These are phyloP conservation scores for Microcebus ravelobensis DNA, from an alignment of 2,113 vertebrate genomes.

Conservation along the genomic window DNA sequence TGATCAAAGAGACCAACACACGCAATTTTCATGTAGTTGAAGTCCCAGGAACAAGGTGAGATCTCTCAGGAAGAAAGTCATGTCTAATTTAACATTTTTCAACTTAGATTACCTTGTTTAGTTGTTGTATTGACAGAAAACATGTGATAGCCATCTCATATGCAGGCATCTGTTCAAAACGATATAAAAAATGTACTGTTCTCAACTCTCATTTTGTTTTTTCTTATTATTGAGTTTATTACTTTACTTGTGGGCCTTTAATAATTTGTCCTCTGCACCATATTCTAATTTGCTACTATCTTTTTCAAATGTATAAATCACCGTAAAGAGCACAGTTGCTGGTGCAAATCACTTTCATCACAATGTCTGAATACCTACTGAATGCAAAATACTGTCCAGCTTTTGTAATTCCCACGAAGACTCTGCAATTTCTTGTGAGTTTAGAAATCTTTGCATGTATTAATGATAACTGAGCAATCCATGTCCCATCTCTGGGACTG, in stretches of 20 bases:
- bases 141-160: not conserved
- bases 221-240: constrained; percentile 2
- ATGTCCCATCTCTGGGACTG: not conserved
- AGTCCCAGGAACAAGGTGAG: not conserved
- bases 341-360: not conserved
- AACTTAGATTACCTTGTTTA: constrained; percentile 39
- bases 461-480: not conserved
- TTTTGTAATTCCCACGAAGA: not conserved
- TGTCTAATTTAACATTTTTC: constrained; percentile 26
- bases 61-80: constrained; percentile 46
- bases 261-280: not conserved
- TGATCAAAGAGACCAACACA: not conserved
- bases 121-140: constrained; percentile 18
- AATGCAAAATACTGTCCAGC: not conserved
- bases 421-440: not conserved
- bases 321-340: not conserved
- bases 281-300: not conserved
- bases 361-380: not conserved
- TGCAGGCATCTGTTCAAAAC: not conserved
- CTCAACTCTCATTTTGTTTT: not conserved
- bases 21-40: not conserved
- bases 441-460: not conserved
- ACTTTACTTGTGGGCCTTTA: not conserved
- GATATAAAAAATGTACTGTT: not conserved
- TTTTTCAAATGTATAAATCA: not conserved